A percentile compares a stretch with the other conserved stretches of the same genome.
These are phyloP conservation scores for Selenia dentaria DNA, from an alignment of 2,888 invertebrate species.

Conservation along the genomic window DNA sequence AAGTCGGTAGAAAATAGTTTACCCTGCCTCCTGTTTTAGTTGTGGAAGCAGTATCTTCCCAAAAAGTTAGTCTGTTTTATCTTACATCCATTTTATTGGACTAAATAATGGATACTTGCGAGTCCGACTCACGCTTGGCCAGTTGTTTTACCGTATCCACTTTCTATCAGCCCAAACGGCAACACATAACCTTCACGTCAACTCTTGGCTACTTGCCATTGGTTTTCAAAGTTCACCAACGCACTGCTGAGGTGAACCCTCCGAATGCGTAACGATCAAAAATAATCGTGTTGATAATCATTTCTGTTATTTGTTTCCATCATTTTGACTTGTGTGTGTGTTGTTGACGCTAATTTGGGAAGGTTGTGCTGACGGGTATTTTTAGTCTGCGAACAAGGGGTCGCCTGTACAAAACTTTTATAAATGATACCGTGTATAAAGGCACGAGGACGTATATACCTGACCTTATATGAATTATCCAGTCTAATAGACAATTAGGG, in stretches of 20 bases:
- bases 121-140: no score
- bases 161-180: slow-evolving; percentile 20
- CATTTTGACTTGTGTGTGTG: not conserved
- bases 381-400: not conserved
- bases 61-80: no score
- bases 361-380: no score
- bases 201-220: slow-evolving; percentile 46
- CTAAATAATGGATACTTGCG: no score
- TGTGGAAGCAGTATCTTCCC: no score
- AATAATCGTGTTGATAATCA: slow-evolving; percentile 16
- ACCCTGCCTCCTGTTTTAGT: no score
- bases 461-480: not conserved
- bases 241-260: slow-evolving; percentile 19
- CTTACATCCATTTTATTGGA: no score
- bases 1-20: no score
- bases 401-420: no score
- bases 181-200: slow-evolving; percentile 34
- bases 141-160: not conserved
- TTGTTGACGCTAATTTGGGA: slow-evolving; percentile 1
- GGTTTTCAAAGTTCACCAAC: slow-evolving; percentile 39
- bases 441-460: no score
- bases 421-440: no score
- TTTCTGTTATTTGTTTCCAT: not conserved
- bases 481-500: not conserved
- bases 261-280: slow-evolving; percentile 3